A percentile compares a stretch with the other conserved stretches of the same genome.
Conservation (phyloP, 2,888 invertebrate species). For the Catocala sponsa region DNA sequence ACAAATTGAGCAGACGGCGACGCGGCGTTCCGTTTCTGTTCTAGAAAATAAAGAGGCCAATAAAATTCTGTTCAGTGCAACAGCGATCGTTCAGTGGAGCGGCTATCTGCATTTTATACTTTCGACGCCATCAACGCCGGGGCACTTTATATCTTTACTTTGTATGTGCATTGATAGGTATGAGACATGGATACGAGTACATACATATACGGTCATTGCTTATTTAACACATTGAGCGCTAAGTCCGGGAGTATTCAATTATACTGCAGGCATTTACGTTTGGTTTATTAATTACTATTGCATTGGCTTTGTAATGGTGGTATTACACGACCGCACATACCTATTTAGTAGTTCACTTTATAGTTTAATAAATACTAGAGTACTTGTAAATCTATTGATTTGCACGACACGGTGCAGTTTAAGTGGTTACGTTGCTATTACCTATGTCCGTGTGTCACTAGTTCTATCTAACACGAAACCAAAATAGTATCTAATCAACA, state of each 20-base stretch:
- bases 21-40: constrained; percentile 53
- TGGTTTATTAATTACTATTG: constrained; percentile 4
- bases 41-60: constrained; percentile 67
- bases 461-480: too few relatives aligned
- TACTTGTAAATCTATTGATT: not conserved
- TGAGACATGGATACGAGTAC: constrained; percentile 42
- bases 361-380: not conserved
- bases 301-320: not conserved
- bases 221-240: constrained; percentile 66
- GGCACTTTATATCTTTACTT: constrained; percentile 73
- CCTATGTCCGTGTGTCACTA: too few relatives aligned
- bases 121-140: constrained; percentile 63
- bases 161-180: constrained; percentile 61
- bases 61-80: constrained; percentile 75
- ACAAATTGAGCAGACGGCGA: constrained; percentile 41
- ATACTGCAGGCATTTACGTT: not conserved
- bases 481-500: too few relatives aligned
- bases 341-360: not conserved
- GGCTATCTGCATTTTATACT: constrained; percentile 82
- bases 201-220: constrained; percentile 62
- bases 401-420: not conserved
- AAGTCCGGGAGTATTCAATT: constrained; percentile 44
- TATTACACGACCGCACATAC: too few relatives aligned
- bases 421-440: too few relatives aligned
- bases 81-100: constrained; percentile 74